Evolutionary conservation across 2,888 invertebrate species (phyloP), one percentile per base, ranked within the genome.

Genomic region (Pasiphila rectangulata): DNA sequence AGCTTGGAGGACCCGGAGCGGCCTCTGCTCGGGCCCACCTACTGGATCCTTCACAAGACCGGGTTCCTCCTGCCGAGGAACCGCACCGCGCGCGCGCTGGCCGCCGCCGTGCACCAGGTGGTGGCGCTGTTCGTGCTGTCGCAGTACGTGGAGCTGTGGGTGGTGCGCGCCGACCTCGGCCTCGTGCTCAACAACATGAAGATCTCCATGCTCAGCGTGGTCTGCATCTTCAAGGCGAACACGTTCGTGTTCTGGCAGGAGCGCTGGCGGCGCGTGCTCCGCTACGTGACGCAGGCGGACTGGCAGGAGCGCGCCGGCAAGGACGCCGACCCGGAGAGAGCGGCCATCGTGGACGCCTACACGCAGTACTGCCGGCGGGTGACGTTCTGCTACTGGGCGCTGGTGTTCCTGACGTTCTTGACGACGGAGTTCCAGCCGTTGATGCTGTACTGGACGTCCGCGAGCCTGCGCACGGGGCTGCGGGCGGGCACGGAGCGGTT

Each of bases 121-220:
- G 78, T 67, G 1, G 57, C 73, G 1, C 35, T 74, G 17, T 86
- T 85, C 45, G 83, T 87, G 1, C 0, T 77, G 1, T 71, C 83
- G 0, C 79, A 86, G 45, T 85, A 71, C 44, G 64, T 82, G 49
- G 87, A 86, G 50, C 61, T 86, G 2, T 83, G 76, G 32, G 66
- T 76, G 0, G 79, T 82, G 45, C 67, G 75, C 54, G 76, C 79
- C 0, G 62, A 86, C 52, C 55, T 83, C 29, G 77, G 79, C 58
- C 67, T 69, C 0, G 78, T 83, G 0, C 40, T 83, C 12, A 79
- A 78, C 1, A 85, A 86, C 51, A 53, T 86, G 20, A 84, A 75
- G 57, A 81, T 84, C 51, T 81, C 85, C 0, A 83, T 85, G 81
- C 52, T 84, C 23, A 84, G 86, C 56, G 67, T 75, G n/a, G 70